Evolutionary conservation across 1,140 invertebrate species (phyloP).

Genomic region (Drosophila erecta): DNA sequence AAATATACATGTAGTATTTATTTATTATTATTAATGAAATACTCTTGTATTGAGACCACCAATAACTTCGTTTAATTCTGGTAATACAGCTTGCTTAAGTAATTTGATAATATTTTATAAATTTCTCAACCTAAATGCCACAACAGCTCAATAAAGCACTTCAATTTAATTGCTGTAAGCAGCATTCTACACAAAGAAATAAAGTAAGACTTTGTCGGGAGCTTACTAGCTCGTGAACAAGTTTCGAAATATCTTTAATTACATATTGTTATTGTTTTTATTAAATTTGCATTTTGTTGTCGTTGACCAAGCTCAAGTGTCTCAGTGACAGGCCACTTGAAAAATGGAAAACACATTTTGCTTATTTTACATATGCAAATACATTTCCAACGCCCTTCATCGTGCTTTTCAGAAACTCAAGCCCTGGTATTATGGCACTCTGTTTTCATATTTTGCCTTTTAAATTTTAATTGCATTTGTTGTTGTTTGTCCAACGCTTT

Average conservation of each 20-base stretch:
- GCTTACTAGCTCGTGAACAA: not conserved
- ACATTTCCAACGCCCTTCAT: constrained; percentile 14
- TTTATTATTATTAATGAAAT: not conserved
- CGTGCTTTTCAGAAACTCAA: constrained; percentile 4
- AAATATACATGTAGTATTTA: not conserved
- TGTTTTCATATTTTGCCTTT: constrained; percentile 31
- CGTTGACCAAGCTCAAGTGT: constrained; percentile 41
- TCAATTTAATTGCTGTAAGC: no score
- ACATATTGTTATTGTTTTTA: constrained; percentile 52
- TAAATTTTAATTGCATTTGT: constrained; percentile 69
- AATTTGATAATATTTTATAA: no score
- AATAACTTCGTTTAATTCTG: no score
- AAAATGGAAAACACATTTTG: constrained; percentile 43
- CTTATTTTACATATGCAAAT: constrained; percentile 64
- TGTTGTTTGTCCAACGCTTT: constrained; percentile 64
- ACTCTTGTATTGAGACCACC: no score
- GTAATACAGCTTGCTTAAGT: no score
- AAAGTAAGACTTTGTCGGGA: not conserved
- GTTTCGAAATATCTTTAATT: constrained; percentile 45
- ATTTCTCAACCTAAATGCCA: no score
- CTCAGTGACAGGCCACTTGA: constrained; percentile 49
- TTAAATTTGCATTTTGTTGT: constrained; percentile 39
- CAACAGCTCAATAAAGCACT: no score
- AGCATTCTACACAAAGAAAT: not conserved
- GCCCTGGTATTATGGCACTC: constrained; percentile 17